These are phyloP conservation scores for Temnothorax curvispinosus DNA, from an alignment of 1,140 invertebrate genomes.

Conservation along the genomic window DNA sequence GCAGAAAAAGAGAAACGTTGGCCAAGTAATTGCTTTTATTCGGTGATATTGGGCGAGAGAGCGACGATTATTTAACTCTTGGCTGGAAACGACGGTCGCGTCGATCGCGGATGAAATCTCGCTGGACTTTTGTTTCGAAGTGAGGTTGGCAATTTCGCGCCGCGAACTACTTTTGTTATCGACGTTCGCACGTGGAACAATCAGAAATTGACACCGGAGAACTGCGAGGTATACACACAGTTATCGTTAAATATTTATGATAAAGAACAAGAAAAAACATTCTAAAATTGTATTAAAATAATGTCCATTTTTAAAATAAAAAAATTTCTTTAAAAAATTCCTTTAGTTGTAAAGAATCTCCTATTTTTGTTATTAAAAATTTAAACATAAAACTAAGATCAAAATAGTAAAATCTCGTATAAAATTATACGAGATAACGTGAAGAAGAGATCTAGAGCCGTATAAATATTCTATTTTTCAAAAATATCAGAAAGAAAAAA, in stretches of 20 bases:
- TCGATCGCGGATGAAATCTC: slow-evolving; percentile 27
- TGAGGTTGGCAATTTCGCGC: slow-evolving; percentile 53
- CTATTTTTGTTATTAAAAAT: background rate
- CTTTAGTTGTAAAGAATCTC: background rate
- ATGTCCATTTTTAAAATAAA: background rate
- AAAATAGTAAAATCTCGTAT: background rate
- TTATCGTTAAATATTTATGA: background rate
- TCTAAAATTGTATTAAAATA: background rate
- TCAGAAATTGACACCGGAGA: slow-evolving; percentile 35
- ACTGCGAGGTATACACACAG: background rate
- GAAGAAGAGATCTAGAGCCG: background rate
- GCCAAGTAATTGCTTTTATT: slow-evolving; percentile 43
- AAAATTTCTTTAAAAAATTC: background rate
- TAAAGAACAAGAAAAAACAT: background rate
- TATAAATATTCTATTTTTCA: background rate
- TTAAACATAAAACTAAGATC: background rate
- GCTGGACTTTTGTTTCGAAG: slow-evolving; percentile 35
- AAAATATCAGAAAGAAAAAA: background rate
- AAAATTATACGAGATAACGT: background rate
- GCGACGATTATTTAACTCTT: slow-evolving; percentile 39
- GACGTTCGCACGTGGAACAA: slow-evolving; percentile 42
- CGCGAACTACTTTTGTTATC: slow-evolving; percentile 66
- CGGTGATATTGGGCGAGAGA: slow-evolving; percentile 5
- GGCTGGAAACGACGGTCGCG: slow-evolving; percentile 12
- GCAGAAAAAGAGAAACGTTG: slow-evolving; percentile 24